phyloP scores from a whole-genome alignment of 2,113 vertebrate genomes.

The Amphilophus citrinellus region DNA sequence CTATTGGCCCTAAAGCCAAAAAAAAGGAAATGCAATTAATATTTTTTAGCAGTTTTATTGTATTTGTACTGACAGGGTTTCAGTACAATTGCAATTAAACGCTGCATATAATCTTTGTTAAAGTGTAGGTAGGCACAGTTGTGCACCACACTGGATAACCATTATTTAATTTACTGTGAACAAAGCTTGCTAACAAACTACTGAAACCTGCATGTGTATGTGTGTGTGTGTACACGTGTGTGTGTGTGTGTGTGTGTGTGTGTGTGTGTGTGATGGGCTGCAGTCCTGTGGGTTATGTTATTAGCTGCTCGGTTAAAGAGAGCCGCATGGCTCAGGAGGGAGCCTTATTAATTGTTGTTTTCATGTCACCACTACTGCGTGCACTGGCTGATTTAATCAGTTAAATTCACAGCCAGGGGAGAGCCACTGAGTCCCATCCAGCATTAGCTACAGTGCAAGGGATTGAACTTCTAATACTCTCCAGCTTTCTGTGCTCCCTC shows the following conservation, averaged over 20 bases:
- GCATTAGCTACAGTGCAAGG: constrained; percentile 77
- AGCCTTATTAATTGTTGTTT: constrained; percentile 91
- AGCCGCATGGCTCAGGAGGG: constrained; percentile 75
- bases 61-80: constrained; percentile 10
- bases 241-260: constrained; percentile 63
- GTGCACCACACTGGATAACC: constrained; percentile 24
- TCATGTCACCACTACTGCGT: constrained; percentile 84
- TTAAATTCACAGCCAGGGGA: constrained; percentile 86
- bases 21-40: constrained; percentile 1
- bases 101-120: constrained; percentile 36
- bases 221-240: background rate
- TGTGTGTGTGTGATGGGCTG: constrained; percentile 68
- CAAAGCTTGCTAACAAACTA: constrained; percentile 57
- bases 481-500: constrained; percentile 70
- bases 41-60: background rate
- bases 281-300: constrained; percentile 84
- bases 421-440: constrained; percentile 75
- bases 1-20: background rate
- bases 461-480: constrained; percentile 78
- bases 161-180: constrained; percentile 51
- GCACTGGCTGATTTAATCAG: constrained; percentile 90
- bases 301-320: constrained; percentile 90
- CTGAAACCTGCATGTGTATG: constrained; percentile 58
- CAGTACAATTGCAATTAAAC: constrained; percentile 36
- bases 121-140: constrained; percentile 21